Conservation (phyloP, 2,113 vertebrate species). For the Rhea pennata region DNA sequence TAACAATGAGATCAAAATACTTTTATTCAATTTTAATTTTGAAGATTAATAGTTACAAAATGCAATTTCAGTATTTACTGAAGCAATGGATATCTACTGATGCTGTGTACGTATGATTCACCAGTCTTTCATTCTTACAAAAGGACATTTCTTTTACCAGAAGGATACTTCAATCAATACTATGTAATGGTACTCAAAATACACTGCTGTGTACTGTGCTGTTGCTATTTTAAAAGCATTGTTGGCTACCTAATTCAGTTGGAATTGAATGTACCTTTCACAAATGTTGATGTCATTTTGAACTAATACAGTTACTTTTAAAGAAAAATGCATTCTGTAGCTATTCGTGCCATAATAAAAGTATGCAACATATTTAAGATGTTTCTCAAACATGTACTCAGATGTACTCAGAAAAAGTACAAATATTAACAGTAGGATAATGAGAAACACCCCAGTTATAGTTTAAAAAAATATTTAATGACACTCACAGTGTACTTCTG, state of each 20-base stretch:
- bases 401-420: neutral
- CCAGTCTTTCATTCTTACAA: slow-evolving; percentile 63
- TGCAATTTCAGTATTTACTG: slow-evolving; percentile 75
- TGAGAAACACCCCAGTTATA: neutral
- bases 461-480: neutral
- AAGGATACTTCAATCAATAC: slow-evolving; percentile 73
- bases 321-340: slow-evolving; percentile 3
- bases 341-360: slow-evolving; percentile 51
- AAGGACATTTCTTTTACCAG: slow-evolving; percentile 70
- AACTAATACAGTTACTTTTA: neutral
- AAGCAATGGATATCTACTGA: slow-evolving; percentile 75
- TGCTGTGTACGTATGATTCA: slow-evolving; percentile 70
- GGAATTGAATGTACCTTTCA: slow-evolving; percentile 21
- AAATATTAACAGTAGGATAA: neutral
- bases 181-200: slow-evolving; percentile 53
- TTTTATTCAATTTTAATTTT: neutral
- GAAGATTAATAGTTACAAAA: slow-evolving; percentile 59
- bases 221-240: slow-evolving; percentile 31
- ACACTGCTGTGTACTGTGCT: slow-evolving; percentile 38
- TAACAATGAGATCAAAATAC: neutral
- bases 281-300: neutral
- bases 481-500: neutral
- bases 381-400: slow-evolving; percentile 46
- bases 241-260: slow-evolving; percentile 22
- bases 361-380: slow-evolving; percentile 66